Evolutionary conservation across 2,888 invertebrate genomes (phyloP), one percentile per base, ranked within the genome.

Genomic region (Ceraclea dissimilis): DNA sequence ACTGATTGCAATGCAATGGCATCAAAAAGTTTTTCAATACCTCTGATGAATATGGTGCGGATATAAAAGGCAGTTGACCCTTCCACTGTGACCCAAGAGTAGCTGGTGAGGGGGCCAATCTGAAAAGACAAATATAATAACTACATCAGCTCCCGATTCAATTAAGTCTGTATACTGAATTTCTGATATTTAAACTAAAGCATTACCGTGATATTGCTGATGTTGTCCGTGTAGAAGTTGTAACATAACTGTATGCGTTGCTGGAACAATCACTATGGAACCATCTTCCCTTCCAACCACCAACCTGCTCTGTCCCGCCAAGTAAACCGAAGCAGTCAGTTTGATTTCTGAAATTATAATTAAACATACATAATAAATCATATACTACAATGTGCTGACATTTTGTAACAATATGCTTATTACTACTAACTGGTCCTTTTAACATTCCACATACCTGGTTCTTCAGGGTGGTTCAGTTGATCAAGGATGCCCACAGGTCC

Each of bases 281-380:
- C 99, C 99, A 69, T 99, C 95, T 68, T 93, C 93, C 10, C 96
- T 80, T 0, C 98, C 98, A 60, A 96, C 90, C 11, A 97, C 95
- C 56, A 99, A 74, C 6, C 94, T 85, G 65, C 96, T 95, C 67
- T 96, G 95, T 51, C 90, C 86, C 0, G 96, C 88, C 52, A 98
- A 79, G 72, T 95, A 99, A 65, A 98, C 93, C 58, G 95, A 95
- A 0, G 96, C 88, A 0, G 96, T 95, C 51, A 97, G 75, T 66
- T 90, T 89, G 17, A 90, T 84, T 63, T 74, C 78, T 79, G 63
- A 8, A 71, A 66, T 63, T 17, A 21, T 48, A 61, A 33, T 44
- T 39, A 26, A 49, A 56, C 18, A 52, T 11, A 31, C 16, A 16
- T 11, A 6, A 44, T 44, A 17, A 44, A 21, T n/a, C n/a, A n/a